Evolutionary conservation across 2,888 invertebrate species (phyloP), one percentile per base, ranked within the genome.

Genomic region (Cryptocephalus primarius): DNA sequence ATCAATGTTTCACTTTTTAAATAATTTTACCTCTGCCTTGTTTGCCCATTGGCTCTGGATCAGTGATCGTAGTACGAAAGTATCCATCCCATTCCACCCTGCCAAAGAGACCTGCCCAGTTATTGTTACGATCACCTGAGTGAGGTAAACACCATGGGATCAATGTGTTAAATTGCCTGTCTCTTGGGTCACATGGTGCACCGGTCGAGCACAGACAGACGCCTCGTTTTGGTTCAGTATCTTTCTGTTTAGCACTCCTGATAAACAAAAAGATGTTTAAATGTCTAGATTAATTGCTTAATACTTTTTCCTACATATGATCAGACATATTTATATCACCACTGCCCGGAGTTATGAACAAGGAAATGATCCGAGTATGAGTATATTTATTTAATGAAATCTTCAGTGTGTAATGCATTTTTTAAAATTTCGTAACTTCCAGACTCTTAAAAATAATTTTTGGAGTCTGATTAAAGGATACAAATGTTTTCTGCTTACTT

Each of bases 1-100:
- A 6, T 33, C 11, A 39, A 40, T 43, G 10, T 33, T 34, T 36
- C 11, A 36, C n/a, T 36, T 36, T 11, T 36, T 11, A 36, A 36
- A 11, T 14, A 40, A 12, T 48, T 48, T 51, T 55, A 68, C 68
- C 68, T 58, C 88, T 77, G 43, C 90, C 90, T 73, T 88, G 88
- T 74, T 90, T 90, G 52, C 88, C 88, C 87, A 90, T 89, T 1
- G 90, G 90, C 66, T 90, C 89, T 13, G 90, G 89, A 72, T 89
- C 89, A 31, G 85, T 85, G 49, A 85, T 80, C 1, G 88, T 89
- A 1, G 90, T 90, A 56, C 83, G 82, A 69, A 89, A 90, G 73
- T 83, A 88, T 4, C 88, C 88, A 59, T 85, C 82, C 88, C 88
- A 88, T 52, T 83, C 81, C 9, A 90, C 67, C 33, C 90, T 77